Base-by-base conservation (phyloP, 2,797 vertebrate genomes). In the Sebastes alutus region DNA sequence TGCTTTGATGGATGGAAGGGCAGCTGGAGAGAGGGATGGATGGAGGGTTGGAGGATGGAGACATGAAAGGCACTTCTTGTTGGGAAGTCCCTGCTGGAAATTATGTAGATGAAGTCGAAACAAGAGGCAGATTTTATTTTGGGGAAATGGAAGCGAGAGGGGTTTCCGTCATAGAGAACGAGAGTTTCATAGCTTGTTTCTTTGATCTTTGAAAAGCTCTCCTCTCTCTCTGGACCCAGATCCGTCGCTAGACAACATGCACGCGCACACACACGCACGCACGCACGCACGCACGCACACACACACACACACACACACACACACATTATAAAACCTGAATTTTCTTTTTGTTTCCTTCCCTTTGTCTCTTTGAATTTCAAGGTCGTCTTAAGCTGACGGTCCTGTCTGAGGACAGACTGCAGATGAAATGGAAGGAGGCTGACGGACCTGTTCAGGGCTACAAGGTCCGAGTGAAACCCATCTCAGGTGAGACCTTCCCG, bases 381-480 rank as follows among this genome's bases (percentile, higher is more conserved):
- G 96, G 95, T 79, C 94, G 95, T 60, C 94, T 99, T 59, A 97
- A 97, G 71, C 95, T 98, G 81, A 96, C 95, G 0, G 97, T 98
- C 32, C 94, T 99, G 20, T 96, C 97, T 0, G 97, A 98, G 93
- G 97, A 99, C 92, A 94, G 96, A 61, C 96, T 99, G 30, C 98
- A 99, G 88, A 98, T 99, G 96, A 98, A 98, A 84, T 99, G 98
- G 97, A 97, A 96, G 80, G 97, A 97, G 81, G 93, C 95, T 0
- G 97, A 97, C 25, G 96, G 96, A 10, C 95, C 90, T 0, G 85
- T 96, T 81, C 97, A 94, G 4, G 97, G 97, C 62, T 99, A 98
- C 94, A 98, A 98, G 88, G 96, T 98, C 72, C 94, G 96, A 84
- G 97, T 99, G 38, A 97, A 94, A 84, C 96, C 98, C 54, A 94